Conservation (phyloP, 2,797 vertebrate species). For the Lepus townsendii region DNA sequence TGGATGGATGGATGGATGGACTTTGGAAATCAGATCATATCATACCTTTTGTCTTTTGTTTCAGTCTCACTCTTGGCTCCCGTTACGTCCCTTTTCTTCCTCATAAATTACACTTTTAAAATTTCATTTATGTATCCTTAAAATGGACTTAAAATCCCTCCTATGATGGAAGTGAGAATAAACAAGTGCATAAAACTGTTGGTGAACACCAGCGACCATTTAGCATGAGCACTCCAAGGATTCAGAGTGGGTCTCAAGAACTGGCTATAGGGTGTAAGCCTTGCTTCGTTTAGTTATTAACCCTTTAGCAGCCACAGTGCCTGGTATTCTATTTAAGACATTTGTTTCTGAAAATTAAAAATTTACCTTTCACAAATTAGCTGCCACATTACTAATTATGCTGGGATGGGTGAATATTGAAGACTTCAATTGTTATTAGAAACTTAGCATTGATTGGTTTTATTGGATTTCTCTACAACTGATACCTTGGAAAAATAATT, state of each 20-base stretch:
- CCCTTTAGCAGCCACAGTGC: neutral
- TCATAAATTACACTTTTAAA: slow-evolving; percentile 42
- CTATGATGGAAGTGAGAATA: neutral
- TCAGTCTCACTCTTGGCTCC: neutral
- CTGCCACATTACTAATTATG: neutral
- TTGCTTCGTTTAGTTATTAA: neutral
- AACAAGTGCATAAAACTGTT: neutral
- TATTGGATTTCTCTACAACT: slow-evolving; percentile 5
- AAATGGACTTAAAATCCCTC: neutral
- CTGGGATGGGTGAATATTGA: neutral
- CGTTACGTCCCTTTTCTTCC: neutral
- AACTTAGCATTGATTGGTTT: neutral
- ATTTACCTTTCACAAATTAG: neutral
- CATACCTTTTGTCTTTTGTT: neutral
- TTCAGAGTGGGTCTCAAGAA: neutral
- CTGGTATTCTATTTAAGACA: neutral
- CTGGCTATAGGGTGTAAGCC: neutral
- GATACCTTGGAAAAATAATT: neutral
- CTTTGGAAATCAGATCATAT: neutral
- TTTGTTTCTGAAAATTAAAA: slow-evolving; percentile 30
- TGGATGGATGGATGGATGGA: neutral
- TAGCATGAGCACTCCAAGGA: neutral
- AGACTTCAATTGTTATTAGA: slow-evolving; percentile 20
- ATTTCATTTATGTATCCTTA: neutral
- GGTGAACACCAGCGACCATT: neutral